Evolutionary conservation across 2,888 invertebrate species (phyloP).

Genomic region (Stenodera caucasica): DNA sequence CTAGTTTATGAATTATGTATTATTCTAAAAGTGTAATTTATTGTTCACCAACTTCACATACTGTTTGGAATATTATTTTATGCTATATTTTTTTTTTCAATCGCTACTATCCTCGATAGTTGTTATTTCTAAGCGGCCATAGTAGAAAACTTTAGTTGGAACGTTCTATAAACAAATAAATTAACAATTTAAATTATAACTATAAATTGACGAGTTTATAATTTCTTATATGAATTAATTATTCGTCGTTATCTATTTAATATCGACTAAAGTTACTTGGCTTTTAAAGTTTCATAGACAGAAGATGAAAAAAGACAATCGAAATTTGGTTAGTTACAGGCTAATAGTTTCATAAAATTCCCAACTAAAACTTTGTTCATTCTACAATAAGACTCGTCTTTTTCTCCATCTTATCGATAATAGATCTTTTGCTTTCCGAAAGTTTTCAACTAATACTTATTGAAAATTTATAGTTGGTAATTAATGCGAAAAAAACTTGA

Average conservation of each 20-base stretch:
- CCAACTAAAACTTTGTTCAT: too few species aligned
- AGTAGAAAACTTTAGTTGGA: background rate
- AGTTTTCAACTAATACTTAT: too few species aligned
- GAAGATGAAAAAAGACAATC: background rate
- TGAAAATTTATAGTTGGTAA: too few species aligned
- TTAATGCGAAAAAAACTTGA: too few species aligned
- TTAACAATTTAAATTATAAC: background rate
- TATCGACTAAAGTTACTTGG: background rate
- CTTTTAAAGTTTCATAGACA: background rate
- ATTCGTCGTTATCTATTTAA: background rate
- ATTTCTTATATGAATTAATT: background rate
- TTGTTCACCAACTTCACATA: conserved; percentile 10
- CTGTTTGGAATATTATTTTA: background rate
- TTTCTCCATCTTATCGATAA: too few species aligned
- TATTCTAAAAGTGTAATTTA: conserved; percentile 13
- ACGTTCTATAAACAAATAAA: background rate
- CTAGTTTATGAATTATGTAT: conserved; percentile 30
- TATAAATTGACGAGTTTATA: background rate
- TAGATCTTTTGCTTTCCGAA: too few species aligned
- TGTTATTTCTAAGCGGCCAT: too few species aligned
- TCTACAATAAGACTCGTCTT: too few species aligned
- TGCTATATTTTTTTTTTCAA: background rate
- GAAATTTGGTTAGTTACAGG: background rate
- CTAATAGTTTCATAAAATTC: background rate
- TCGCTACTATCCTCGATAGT: too few species aligned